Base-by-base conservation (phyloP, 2,797 vertebrate species). In the Limnodromus scolopaceus region DNA sequence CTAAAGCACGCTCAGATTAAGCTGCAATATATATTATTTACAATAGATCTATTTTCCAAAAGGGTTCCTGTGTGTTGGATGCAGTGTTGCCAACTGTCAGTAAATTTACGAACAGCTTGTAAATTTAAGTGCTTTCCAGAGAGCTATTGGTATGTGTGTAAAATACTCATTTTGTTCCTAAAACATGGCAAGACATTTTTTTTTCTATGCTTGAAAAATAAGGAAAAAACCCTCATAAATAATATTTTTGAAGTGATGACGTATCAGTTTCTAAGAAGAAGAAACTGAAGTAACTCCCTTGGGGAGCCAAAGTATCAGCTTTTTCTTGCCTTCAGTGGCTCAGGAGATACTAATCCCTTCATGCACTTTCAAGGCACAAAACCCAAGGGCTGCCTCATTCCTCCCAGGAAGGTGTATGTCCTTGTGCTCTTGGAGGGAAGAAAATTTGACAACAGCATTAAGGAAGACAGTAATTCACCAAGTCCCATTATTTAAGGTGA, bases 51-150 rank as follows among this genome's bases (percentile, higher is more conserved):
- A 89, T 97, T 96, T 96, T 96, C 96, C 92, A 96, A 79, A n/a
- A 85, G 93, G 82, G 87, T 95, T 96, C 87, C 92, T 85, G 78
- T 39, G 92, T 81, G 92, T 87, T 97, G 94, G 92, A 93, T 89
- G 93, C 95, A 66, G 86, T 45, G 76, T 96, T 97, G 95, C 95
- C 92, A 96, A 96, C 86, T 97, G 94, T 96, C 97, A 96, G 95
- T 87, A 82, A 90, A 91, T 96, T 97, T 93, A 95, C 14, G 54
- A 97, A 81, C 95, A 97, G 96, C 96, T 97, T 97, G 96, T 96
- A 96, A 97, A 97, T 97, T 97, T 97, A 96, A 97, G 96, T 94
- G 96, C 94, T 97, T 97, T 94, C 96, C 93, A 97, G 97, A 97
- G 97, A 94, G 96, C 89, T 92, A 95, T 95, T 92, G 93, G 87